Base-by-base conservation (phyloP, 2,797 vertebrate genomes). In the Pseudochaenichthys georgianus region DNA sequence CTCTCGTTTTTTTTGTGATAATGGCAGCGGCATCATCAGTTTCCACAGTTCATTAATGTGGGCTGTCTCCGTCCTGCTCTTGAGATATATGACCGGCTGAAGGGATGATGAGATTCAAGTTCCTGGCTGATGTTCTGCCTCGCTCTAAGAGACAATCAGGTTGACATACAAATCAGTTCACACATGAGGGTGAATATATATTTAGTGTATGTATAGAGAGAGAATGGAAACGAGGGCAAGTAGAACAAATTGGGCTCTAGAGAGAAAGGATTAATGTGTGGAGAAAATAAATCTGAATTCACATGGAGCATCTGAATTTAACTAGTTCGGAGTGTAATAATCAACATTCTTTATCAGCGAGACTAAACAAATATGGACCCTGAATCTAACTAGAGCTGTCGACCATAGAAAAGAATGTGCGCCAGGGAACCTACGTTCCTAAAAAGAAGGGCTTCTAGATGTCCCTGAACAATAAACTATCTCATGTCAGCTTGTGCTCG, bases 41-140 rank as follows among this genome's bases (percentile, higher is more conserved):
- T 89, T 84, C 69, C 73, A 68, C 67, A n/a, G 52, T 72, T 71
- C 85, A 82, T 87, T 84, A 45, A 81, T 89, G 80, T 80, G 42
- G 57, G 38, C 43, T 76, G 52, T 64, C 41, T 83, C 57, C 73
- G 77, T 75, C 59, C 72, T 82, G 75, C 77, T 88, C 78, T 81
- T 79, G 64, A 75, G 80, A 80, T 87, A 79, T 68, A 53, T 62
- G 74, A 88, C 69, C 72, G 7, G 34, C 34, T 70, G 70, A 65
- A 70, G 70, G 43, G 79, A 68, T 66, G 78, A 90, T 83, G 80
- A 75, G 74, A 84, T 87, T 84, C 55, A 66, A 57, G 63, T 70
- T 43, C 42, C 80, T 77, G 72, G 73, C 69, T 80, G 65, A 48
- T 52, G 34, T 75, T 82, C 47, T 51, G 5, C 61, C 69, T 73